Conservation (phyloP, 2,113 vertebrate genomes). For the Ancistrus triradiatus region DNA sequence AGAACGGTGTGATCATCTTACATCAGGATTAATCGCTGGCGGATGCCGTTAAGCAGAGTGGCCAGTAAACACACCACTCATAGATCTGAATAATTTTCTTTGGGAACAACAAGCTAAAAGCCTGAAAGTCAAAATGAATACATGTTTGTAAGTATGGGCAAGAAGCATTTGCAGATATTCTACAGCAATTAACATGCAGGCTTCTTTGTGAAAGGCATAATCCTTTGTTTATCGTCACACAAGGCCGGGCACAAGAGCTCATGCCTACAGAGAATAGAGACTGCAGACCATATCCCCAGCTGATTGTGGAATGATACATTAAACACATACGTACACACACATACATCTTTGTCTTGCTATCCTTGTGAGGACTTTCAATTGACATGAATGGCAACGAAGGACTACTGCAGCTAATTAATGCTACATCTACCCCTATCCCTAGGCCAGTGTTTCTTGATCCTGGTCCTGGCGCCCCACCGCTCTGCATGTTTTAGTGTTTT, state of each 20-base stretch:
- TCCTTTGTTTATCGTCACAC: constrained; percentile 65
- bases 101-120: too few species aligned
- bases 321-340: too few species aligned
- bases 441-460: too few species aligned
- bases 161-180: constrained; percentile 27
- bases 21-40: constrained; percentile 71
- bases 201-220: constrained; percentile 40
- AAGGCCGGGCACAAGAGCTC: constrained; percentile 59
- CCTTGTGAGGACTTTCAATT: too few species aligned
- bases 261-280: constrained; percentile 56
- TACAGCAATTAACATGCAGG: constrained; percentile 58
- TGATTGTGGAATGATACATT: constrained; percentile 66
- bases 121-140: too few species aligned
- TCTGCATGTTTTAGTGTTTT: too few species aligned
- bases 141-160: constrained; percentile 50
- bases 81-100: constrained; percentile 73
- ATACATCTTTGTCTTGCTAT: too few species aligned
- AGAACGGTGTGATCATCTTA: constrained; percentile 46
- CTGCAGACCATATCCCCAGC: constrained; percentile 62
- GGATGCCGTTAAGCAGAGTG: constrained; percentile 69
- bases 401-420: too few species aligned
- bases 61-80: constrained; percentile 62
- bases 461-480: too few species aligned
- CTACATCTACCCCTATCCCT: too few species aligned
- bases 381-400: too few species aligned